phyloP scores from a whole-genome alignment of 2,888 invertebrate genomes.

The Phaonia tiefii region DNA sequence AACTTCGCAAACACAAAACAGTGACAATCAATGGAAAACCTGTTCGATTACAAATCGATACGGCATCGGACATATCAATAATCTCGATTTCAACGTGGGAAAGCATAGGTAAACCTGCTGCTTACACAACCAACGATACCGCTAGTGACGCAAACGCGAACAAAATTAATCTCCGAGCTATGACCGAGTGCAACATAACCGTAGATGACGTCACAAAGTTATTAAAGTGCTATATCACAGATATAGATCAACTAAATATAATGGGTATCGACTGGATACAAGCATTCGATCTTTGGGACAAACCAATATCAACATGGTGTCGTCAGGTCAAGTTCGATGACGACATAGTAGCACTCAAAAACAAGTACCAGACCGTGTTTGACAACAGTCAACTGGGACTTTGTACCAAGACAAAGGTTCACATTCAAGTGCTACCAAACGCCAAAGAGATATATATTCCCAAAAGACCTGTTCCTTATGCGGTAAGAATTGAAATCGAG shows the following conservation, averaged over 20 bases:
- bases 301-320: slow-evolving; percentile 40
- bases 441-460: slow-evolving; percentile 28
- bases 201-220: slow-evolving; percentile 2
- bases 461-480: slow-evolving; percentile 67
- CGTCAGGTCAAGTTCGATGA: slow-evolving; percentile 29
- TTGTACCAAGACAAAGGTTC: slow-evolving; percentile 10
- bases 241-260: slow-evolving; percentile 28
- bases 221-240: slow-evolving; percentile 27
- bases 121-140: neutral
- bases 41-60: neutral
- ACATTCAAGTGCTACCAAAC: slow-evolving; percentile 9
- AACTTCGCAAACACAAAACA: slow-evolving; percentile 26
- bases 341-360: slow-evolving; percentile 12
- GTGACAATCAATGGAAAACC: slow-evolving; percentile 8
- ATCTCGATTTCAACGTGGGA: slow-evolving; percentile 26
- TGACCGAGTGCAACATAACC: neutral
- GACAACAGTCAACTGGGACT: slow-evolving; percentile 1
- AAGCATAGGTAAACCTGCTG: slow-evolving; percentile 8
- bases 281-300: slow-evolving; percentile 32
- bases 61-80: neutral
- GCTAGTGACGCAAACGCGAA: slow-evolving; percentile 20
- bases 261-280: slow-evolving; percentile 47
- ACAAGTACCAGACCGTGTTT: neutral
- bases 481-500: slow-evolving; percentile 57
- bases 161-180: neutral